Base-by-base conservation (phyloP, 1,140 invertebrate genomes). In the Drosophila melanica region DNA sequence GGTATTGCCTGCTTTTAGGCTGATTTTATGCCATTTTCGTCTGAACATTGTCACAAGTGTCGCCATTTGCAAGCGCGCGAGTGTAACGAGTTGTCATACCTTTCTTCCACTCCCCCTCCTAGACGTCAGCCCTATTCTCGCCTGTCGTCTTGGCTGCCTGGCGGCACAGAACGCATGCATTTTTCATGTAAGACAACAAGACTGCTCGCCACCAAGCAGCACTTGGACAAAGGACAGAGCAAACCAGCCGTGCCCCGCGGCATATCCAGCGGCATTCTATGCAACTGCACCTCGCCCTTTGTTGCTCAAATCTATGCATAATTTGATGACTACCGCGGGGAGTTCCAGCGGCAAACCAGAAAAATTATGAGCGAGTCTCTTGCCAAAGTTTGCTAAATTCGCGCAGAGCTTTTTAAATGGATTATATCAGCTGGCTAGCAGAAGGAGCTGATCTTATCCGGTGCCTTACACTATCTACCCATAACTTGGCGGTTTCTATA, bases 281-380 rank as follows among this genome's bases (percentile, higher is more conserved):
- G 65, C 71, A 62, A 14, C 51, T 58, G 65, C 55, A 44, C 37
- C 41, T 62, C 42, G 47, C 70, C 66, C 50, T 75, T 60, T 82
- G 79, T 75, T 62, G 70, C 54, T n/a, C 75, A 71, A 78, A 75
- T 70, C 75, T 62, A 58, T 78, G 79, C 79, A 82, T 82, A 82
- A 81, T 81, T 77, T 77, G 78, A 74, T 77, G 74, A 63, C 58
- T 58, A 39, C 44, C 39, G n/a, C n/a, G 6, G 33, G 33, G n/a
- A 1, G 12, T 55, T 50, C 18, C 30, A 30, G 39, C 41, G 16
- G 4, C n/a, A 14, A 35, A 3, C 59, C 55, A 18, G 33, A 37
- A 57, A 55, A 63, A 67, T 69, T 69, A 69, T 67, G 47, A 72
- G 33, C 20, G 33, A 53, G 47, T 63, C 51, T 58, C 30, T 45